phyloP scores from a whole-genome alignment of 2,113 vertebrate genomes.

The Heterotis niloticus region DNA sequence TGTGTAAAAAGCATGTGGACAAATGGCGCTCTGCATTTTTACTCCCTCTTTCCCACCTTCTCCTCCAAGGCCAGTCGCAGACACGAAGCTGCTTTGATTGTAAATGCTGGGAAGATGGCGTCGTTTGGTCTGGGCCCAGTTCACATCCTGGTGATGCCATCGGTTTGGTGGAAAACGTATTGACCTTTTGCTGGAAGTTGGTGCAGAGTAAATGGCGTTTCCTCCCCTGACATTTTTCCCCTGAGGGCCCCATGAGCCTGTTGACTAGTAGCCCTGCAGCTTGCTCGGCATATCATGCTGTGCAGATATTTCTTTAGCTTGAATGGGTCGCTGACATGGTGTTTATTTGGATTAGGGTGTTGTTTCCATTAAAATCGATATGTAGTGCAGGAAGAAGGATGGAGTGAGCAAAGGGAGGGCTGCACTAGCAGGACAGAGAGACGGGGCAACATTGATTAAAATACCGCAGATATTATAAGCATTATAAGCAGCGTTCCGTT shows the following conservation, averaged over 20 bases:
- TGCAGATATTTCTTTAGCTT: slow-evolving; percentile 68
- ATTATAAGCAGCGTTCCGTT: background rate
- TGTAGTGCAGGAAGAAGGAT: slow-evolving; percentile 36
- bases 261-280: slow-evolving; percentile 47
- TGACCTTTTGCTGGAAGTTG: slow-evolving; percentile 7
- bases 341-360: slow-evolving; percentile 76
- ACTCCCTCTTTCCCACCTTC: background rate
- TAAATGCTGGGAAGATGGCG: slow-evolving; percentile 7
- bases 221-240: slow-evolving; percentile 34
- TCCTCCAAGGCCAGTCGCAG: background rate
- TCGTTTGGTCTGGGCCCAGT: background rate
- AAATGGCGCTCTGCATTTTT: background rate
- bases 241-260: slow-evolving; percentile 46
- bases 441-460: background rate
- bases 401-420: slow-evolving; percentile 44
- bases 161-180: background rate
- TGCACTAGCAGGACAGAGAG: background rate
- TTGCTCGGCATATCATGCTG: slow-evolving; percentile 61
- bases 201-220: slow-evolving; percentile 13
- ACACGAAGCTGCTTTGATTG: background rate
- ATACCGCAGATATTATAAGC: background rate
- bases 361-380: slow-evolving; percentile 59
- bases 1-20: too few relatives aligned
- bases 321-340: slow-evolving; percentile 70
- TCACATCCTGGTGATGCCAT: background rate